A percentile compares a stretch with the other conserved stretches of the same genome.
These are phyloP conservation scores for Chlorodrepanis virens DNA, from an alignment of 2,113 vertebrate genomes.

Conservation along the genomic window DNA sequence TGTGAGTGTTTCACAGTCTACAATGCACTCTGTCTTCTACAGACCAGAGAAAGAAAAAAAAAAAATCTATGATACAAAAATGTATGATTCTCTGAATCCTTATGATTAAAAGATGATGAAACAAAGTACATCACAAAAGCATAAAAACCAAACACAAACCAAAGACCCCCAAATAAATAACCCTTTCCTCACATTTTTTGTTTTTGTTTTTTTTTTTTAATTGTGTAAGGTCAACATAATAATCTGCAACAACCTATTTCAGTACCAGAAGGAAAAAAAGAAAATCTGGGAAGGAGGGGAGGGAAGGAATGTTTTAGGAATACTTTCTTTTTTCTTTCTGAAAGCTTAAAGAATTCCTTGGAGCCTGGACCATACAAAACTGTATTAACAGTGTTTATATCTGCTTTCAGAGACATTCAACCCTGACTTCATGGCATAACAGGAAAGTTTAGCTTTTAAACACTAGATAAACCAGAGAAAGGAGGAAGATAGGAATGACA, in stretches of 20 bases:
- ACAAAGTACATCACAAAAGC: not conserved
- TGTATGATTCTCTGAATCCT: not conserved
- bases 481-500: not conserved
- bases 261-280: not conserved
- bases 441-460: not conserved
- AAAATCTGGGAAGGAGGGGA: rapidly evolving
- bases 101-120: not conserved
- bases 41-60: not conserved
- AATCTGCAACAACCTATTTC: not conserved
- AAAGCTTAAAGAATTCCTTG: not conserved
- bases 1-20: not conserved
- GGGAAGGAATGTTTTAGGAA: not conserved
- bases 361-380: not conserved
- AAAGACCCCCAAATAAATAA: not conserved
- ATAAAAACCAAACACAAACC: not conserved
- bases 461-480: not conserved
- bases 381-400: not conserved
- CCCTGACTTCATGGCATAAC: not conserved
- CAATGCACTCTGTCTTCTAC: rapidly evolving
- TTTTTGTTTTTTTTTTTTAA: not conserved
- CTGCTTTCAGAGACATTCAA: not conserved
- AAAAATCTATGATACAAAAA: not conserved
- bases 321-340: not conserved
- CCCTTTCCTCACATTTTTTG: not conserved
- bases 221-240: not conserved